Evolutionary conservation across 2,888 invertebrate genomes (phyloP).

Genomic region (Tiliacea citrago): DNA sequence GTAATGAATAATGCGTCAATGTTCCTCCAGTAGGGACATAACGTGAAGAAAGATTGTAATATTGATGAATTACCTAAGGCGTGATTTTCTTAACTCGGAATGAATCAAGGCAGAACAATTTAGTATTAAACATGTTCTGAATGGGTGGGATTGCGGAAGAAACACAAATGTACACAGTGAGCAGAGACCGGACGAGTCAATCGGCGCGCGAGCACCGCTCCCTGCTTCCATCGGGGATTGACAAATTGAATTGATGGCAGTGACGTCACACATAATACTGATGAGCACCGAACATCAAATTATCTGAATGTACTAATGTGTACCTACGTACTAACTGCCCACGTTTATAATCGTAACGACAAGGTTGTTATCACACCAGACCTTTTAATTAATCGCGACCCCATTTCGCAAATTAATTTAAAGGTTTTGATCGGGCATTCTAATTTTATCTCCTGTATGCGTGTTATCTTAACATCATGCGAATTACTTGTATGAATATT

Average conservation of each 20-base stretch:
- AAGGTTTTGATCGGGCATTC: conserved; percentile 45
- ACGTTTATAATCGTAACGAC: conserved; percentile 55
- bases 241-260: conserved; percentile 75
- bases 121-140: conserved; percentile 37
- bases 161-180: conserved; percentile 75
- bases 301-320: conserved; percentile 50
- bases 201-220: conserved; percentile 83
- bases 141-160: conserved; percentile 83
- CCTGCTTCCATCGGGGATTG: conserved; percentile 80
- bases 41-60: neutral
- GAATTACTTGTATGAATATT: conserved; percentile 29
- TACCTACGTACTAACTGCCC: conserved; percentile 37
- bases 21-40: no score
- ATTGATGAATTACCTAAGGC: neutral
- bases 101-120: conserved; percentile 19
- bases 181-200: conserved; percentile 87
- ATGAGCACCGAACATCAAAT: conserved; percentile 66
- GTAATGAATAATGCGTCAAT: no score
- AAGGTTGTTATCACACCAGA: conserved; percentile 56
- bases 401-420: conserved; percentile 58
- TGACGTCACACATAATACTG: conserved; percentile 63
- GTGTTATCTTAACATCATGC: conserved; percentile 38
- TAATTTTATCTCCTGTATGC: conserved; percentile 47
- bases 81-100: neutral
- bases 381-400: conserved; percentile 62